Evolutionary conservation across 2,888 invertebrate species (phyloP), one percentile per base, ranked within the genome.

Genomic region (Graphium colonna): DNA sequence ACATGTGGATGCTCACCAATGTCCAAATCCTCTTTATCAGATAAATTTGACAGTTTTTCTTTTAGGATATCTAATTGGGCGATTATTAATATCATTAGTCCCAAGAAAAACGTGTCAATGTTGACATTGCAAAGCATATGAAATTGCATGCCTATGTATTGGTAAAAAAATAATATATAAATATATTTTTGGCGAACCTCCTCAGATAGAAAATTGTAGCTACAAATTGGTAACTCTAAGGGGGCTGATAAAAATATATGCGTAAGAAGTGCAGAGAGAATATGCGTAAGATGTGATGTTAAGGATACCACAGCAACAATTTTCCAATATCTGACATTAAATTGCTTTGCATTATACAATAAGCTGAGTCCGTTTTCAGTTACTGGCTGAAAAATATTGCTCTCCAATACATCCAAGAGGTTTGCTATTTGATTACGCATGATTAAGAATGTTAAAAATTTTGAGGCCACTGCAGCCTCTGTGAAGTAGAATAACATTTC

Each of bases 31-130:
- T 12, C 13, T 7, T 1, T 43, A 45, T 67, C 60, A 3, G 75
- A 71, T n/a, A 78, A 52, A 40, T 55, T 71, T 26, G 68, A 61
- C 12, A 84, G 55, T 15, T 77, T 77, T 2, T 66, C 55, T 50
- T 74, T 68, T n/a, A 84, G 61, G n/a, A 82, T 65, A 16, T 79
- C 75, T 12, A 83, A 59, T 48, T 84, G 82, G 1, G 80, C 79
- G 57, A 78, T 77, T 0, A 60, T 58, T n/a, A 79, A 68, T 57
- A 77, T 62, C 64, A 80, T 63, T 0, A 82, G 39, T 1, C 82
- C 82, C 60, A 77, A 51, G 39, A 82, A 68, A 56, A 79, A 80
- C 1, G 75, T 64, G 50, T 84, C 79, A 17, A 78, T 68, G 53
- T 75, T 77, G 0, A 82, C 3, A 60, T 75, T 74, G 31, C 60